Conservation (phyloP, 2,113 vertebrate species). For the Stigmatopora nigra region DNA sequence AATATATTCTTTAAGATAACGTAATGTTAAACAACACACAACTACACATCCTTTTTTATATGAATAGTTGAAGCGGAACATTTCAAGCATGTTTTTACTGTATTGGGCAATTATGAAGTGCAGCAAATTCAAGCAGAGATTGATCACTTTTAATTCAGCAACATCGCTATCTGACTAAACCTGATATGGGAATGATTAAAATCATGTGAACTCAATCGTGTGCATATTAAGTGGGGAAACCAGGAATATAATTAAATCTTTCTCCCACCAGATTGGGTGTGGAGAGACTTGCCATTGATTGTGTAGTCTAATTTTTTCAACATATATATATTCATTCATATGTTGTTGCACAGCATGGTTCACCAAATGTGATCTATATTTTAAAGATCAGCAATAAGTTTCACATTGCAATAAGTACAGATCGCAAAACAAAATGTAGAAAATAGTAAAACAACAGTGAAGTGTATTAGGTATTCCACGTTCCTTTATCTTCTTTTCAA, state of each 20-base stretch:
- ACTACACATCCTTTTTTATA: no score
- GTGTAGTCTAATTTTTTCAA: constrained; percentile 7
- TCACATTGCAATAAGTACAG: constrained; percentile 7
- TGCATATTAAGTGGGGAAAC: constrained; percentile 32
- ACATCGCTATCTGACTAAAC: constrained; percentile 40
- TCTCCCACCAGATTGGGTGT: constrained; percentile 32
- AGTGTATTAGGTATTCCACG: constrained; percentile 10
- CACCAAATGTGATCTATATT: neutral
- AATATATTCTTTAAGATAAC: no score
- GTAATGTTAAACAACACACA: no score
- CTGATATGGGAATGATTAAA: constrained; percentile 46
- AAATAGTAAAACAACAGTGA: constrained; percentile 17
- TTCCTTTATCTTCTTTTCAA: constrained; percentile 27
- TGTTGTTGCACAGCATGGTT: neutral
- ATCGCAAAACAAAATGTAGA: constrained; percentile 22
- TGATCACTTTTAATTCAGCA: constrained; percentile 52
- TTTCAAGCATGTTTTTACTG: no score
- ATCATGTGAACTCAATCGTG: constrained; percentile 32
- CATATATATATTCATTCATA: neutral
- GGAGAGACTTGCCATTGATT: constrained; percentile 42
- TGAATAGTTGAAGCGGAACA: no score
- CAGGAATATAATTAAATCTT: constrained; percentile 51
- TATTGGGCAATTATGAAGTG: no score
- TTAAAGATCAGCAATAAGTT: neutral
- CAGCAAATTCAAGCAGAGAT: constrained; percentile 18